phyloP scores from a whole-genome alignment of 2,888 invertebrate genomes.

The Meliscaeva auricollis region DNA sequence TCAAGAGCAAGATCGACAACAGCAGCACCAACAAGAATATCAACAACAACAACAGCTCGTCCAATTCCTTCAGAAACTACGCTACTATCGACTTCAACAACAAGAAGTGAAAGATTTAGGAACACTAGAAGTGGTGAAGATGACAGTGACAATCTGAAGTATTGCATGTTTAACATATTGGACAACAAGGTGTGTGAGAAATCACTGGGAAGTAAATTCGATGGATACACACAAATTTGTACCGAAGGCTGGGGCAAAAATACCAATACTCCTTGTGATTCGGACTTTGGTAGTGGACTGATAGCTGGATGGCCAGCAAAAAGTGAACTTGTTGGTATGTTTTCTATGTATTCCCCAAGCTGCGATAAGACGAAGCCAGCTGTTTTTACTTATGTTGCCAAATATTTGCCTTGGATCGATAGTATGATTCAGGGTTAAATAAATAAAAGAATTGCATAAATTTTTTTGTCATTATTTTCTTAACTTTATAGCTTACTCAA shows the following conservation, averaged over 20 bases:
- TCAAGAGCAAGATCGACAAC: neutral
- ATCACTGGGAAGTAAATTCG: constrained; percentile 32
- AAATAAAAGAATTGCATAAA: neutral
- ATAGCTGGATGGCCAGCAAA: constrained; percentile 52
- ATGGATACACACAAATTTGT: constrained; percentile 63
- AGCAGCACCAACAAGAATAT: neutral
- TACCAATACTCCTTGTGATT: constrained; percentile 51
- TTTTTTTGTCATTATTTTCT: too few relatives aligned
- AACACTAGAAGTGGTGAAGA: neutral
- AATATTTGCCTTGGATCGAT: constrained; percentile 64
- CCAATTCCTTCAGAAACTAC: neutral
- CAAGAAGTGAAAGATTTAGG: neutral
- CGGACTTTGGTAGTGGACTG: constrained; percentile 62
- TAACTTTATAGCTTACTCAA: too few relatives aligned
- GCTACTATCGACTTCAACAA: neutral
- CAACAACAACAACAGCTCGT: neutral
- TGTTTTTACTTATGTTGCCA: constrained; percentile 45
- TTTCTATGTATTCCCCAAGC: constrained; percentile 39
- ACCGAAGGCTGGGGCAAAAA: constrained; percentile 46
- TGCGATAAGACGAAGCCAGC: constrained; percentile 46
- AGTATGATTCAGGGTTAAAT: constrained; percentile 41
- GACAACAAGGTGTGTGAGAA: constrained; percentile 39
- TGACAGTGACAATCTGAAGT: constrained; percentile 32
- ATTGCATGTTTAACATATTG: constrained; percentile 44
- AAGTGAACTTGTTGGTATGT: constrained; percentile 56